phyloP scores from a whole-genome alignment of 2,888 invertebrate genomes.

The Folsomia manolachei region DNA sequence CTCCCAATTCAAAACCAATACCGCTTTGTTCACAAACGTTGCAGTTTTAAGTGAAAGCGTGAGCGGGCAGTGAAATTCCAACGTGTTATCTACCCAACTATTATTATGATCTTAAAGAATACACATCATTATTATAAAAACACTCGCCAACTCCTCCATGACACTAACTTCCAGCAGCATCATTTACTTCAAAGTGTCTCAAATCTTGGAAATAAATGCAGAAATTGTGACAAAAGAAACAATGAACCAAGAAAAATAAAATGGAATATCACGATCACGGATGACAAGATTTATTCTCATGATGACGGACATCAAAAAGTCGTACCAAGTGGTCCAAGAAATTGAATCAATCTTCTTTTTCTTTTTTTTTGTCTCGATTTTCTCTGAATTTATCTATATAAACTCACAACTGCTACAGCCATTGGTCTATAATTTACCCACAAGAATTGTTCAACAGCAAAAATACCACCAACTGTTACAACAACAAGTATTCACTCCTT shows the following conservation, averaged over 20 bases:
- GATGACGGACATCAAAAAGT: not conserved
- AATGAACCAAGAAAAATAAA: slow-evolving; percentile 27
- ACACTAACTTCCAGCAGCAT: not conserved
- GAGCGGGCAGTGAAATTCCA: too few relatives aligned
- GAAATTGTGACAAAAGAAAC: not conserved
- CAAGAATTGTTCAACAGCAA: too few relatives aligned
- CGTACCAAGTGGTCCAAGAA: not conserved
- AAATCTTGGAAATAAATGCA: slow-evolving; percentile 21
- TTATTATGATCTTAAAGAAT: not conserved
- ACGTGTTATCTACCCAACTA: too few relatives aligned
- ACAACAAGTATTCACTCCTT: too few relatives aligned
- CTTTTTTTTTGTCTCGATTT: not conserved
- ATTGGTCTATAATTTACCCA: too few relatives aligned
- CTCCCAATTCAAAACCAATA: too few relatives aligned
- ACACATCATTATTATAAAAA: not conserved
- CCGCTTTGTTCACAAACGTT: too few relatives aligned
- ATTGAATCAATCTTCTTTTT: not conserved
- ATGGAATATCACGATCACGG: slow-evolving; percentile 51
- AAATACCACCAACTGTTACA: not conserved
- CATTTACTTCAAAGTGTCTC: not conserved
- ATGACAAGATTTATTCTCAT: slow-evolving; percentile 33
- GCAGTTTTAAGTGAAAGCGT: too few relatives aligned
- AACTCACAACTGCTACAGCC: not conserved
- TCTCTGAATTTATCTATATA: not conserved
- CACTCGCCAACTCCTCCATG: not conserved